phyloP scores from a whole-genome alignment of 2,888 invertebrate genomes.

The Himalopsyche japonica region DNA sequence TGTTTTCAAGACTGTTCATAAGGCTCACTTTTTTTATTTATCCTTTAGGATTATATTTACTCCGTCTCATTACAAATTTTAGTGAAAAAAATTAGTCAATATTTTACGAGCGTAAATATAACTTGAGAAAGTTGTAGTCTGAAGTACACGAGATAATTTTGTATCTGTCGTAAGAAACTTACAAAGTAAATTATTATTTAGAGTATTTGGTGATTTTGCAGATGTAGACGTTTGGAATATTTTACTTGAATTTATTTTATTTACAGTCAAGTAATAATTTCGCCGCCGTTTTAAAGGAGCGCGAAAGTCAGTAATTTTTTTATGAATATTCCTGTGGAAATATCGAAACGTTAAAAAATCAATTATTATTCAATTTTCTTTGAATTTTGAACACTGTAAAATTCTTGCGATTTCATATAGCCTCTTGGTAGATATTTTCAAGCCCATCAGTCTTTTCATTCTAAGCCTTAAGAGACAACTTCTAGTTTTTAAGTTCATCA shows the following conservation, averaged over 20 bases:
- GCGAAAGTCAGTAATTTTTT: neutral
- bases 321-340: neutral
- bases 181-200: neutral
- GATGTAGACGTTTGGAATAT: neutral
- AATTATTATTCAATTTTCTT: too few relatives aligned
- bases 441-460: too few relatives aligned
- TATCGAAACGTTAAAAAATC: neutral
- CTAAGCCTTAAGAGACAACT: too few relatives aligned
- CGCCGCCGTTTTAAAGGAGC: neutral
- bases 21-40: neutral
- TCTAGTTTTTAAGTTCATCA: too few relatives aligned
- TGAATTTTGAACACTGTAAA: too few relatives aligned
- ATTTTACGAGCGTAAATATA: neutral
- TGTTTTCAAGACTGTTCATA: neutral
- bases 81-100: neutral
- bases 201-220: neutral
- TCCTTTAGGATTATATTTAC: neutral
- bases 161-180: neutral
- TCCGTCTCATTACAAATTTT: neutral
- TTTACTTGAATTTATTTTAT: neutral
- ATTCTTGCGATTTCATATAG: too few relatives aligned
- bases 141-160: neutral
- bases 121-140: neutral
- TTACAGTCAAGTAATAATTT: neutral
- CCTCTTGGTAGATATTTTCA: too few relatives aligned